Base-by-base conservation (phyloP, 2,888 invertebrate genomes). In the Deilephila porcellus region DNA sequence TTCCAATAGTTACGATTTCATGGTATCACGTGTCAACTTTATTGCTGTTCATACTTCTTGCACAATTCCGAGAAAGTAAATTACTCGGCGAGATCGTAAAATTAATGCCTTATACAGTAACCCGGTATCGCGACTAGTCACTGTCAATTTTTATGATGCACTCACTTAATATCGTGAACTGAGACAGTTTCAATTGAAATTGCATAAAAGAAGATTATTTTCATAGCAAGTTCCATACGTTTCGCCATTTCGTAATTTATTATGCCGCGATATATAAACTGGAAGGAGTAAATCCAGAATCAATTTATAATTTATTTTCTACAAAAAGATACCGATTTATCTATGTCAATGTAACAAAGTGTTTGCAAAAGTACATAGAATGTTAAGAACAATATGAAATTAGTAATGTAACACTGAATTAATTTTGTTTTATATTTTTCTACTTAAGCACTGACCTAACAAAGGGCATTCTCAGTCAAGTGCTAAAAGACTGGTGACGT, bases 51-150 rank as follows among this genome's bases (percentile, higher is more conserved):
- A 87, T 89, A 90, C 91, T 87, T 89, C 89, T 91, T 89, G 86
- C 88, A 87, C 87, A 89, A 92, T 92, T 93, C 89, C 87, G 84
- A 91, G 91, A 91, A 93, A 91, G 90, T 93, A 91, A 92, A 92
- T 93, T 90, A 91, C 89, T 88, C 84, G 83, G 85, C 81, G 88
- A 84, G 88, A 89, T 91, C 92, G 89, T 93, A 91, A 93, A 93
- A 88, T 93, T 92, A 92, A 91, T 91, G 88, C 88, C 86, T 85
- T 89, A 88, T 91, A 90, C 89, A 88, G 91, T 91, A 92, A 93
- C 86, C 88, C 90, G 88, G 91, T 88, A 89, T 89, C 88, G 86
- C 81, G 83, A 83, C 87, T 86, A 89, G 90, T 91, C 91, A 87
- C 84, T 92, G 91, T 90, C 90, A 89, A 90, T 90, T 93, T 92